Percentiles rank a stretch among this genome's conserved stretches.
Conservation (phyloP, 2,113 vertebrate genomes). For the Ceratotherium simum region DNA sequence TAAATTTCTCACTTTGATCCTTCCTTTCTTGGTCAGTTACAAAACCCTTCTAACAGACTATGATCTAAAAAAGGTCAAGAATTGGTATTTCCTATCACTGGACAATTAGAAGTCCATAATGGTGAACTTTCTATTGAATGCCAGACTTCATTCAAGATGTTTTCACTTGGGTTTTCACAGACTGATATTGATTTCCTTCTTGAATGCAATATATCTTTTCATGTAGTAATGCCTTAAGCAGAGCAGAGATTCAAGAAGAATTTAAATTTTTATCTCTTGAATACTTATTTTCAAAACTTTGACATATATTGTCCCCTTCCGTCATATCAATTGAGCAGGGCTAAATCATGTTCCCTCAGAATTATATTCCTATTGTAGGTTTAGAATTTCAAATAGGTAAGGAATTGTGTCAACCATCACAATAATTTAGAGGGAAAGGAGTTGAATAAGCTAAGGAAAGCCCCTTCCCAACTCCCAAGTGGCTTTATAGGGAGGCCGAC, state of each 20-base stretch:
- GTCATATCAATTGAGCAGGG: conserved; percentile 61
- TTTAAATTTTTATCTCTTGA: conserved; percentile 82
- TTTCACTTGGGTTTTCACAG: conserved; percentile 80
- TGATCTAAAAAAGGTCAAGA: conserved; percentile 79
- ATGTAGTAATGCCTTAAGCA: conserved; percentile 82
- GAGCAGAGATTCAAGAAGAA: conserved; percentile 66
- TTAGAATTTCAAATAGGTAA: conserved; percentile 63
- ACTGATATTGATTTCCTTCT: conserved; percentile 81
- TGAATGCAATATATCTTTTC: conserved; percentile 77
- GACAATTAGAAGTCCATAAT: conserved; percentile 74
- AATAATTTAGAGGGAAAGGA: not conserved
- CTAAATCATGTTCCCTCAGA: conserved; percentile 72
- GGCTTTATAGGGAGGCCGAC: not conserved
- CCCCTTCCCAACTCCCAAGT: not conserved
- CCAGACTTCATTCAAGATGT: conserved; percentile 77
- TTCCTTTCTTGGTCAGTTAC: not conserved
- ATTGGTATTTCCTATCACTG: conserved; percentile 67
- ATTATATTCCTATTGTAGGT: conserved; percentile 61
- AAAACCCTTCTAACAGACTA: not conserved
- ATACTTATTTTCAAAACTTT: conserved; percentile 78
- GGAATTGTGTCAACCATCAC: not conserved
- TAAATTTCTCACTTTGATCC: conserved; percentile 64
- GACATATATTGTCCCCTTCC: conserved; percentile 62
- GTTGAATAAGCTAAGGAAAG: not conserved
- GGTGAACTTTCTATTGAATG: conserved; percentile 78